Evolutionary conservation across 2,888 invertebrate species (phyloP).

Genomic region (Brenthis hecate): DNA sequence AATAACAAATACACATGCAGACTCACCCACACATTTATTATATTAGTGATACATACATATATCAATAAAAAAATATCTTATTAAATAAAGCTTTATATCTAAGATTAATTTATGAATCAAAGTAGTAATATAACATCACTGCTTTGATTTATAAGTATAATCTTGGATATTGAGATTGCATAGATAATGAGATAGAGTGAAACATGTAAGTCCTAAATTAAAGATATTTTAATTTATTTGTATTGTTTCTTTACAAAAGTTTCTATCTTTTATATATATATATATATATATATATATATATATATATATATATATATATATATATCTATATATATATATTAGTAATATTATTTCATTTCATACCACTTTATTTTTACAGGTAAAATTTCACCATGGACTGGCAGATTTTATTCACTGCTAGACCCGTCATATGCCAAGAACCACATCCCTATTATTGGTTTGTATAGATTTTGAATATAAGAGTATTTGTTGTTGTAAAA

Average conservation of each 20-base stretch:
- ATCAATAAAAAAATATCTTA: no score
- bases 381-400: constrained; percentile 99
- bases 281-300: no score
- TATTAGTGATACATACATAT: no score
- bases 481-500: neutral
- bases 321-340: neutral
- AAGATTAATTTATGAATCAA: no score
- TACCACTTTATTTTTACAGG: constrained; percentile 62
- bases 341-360: neutral
- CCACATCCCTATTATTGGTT: constrained; percentile 97
- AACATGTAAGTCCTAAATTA: neutral
- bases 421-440: constrained; percentile 99
- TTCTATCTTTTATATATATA: neutral
- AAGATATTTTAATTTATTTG: neutral
- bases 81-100: no score
- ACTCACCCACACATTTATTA: no score
- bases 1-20: no score
- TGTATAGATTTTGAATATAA: constrained; percentile 39
- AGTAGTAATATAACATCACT: no score
- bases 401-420: constrained; percentile 96
- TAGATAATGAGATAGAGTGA: neutral
- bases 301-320: no score
- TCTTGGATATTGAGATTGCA: neutral
- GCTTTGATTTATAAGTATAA: no score
- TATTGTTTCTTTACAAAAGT: no score